These are phyloP conservation scores for Rhadina sibilatrix DNA, from an alignment of 2,113 vertebrate species.

Conservation along the genomic window DNA sequence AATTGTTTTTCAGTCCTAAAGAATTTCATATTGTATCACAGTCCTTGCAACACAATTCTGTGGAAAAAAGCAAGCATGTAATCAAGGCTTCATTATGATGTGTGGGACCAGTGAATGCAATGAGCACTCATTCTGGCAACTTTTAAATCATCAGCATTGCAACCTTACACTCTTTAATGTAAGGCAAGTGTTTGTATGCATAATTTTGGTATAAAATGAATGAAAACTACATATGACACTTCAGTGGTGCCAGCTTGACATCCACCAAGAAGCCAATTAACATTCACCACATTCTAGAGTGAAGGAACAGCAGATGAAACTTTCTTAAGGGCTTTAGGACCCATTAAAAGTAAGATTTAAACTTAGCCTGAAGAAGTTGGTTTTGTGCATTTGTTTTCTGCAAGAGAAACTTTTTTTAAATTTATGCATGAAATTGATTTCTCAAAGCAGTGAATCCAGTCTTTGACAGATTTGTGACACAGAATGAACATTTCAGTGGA, in stretches of 20 bases:
- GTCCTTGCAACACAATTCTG: not conserved
- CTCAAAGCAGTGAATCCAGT: not conserved
- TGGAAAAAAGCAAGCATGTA: not conserved
- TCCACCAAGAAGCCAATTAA: not conserved
- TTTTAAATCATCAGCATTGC: not conserved
- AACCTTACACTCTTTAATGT: not conserved
- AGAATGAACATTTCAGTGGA: not conserved
- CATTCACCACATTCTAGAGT: not conserved
- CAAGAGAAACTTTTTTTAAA: not conserved
- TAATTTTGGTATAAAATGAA: not conserved
- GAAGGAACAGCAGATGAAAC: not conserved
- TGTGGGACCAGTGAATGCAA: not conserved
- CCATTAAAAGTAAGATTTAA: not conserved
- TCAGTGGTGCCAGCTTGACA: not conserved
- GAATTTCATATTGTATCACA: not conserved
- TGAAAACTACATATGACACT: not conserved
- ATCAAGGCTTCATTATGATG: not conserved
- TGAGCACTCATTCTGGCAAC: not conserved
- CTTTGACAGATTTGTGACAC: not conserved
- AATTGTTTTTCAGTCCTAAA: not conserved
- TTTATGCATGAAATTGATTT: slow-evolving; percentile 19
- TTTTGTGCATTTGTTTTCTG: not conserved
- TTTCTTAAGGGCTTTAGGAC: not conserved
- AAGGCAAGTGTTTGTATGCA: not conserved
- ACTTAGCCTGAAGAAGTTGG: not conserved